Evolutionary conservation across 1,140 invertebrate genomes (phyloP).

Genomic region (Matsumurasca onukii): DNA sequence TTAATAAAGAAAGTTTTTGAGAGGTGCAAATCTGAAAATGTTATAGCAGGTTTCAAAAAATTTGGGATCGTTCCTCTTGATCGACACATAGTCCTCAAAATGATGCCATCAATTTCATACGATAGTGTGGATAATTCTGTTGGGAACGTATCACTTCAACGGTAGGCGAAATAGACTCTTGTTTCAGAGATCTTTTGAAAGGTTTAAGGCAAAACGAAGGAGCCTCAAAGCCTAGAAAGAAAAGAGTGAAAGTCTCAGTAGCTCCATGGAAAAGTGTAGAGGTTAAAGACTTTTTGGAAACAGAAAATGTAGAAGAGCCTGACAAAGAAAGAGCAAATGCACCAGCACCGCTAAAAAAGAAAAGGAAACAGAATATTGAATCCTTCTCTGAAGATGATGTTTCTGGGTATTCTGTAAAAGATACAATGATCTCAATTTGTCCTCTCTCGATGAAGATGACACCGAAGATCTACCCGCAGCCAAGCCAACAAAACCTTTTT

Average conservation of each 20-base stretch:
- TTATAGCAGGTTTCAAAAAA: slow-evolving; percentile 40
- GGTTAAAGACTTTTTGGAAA: background rate
- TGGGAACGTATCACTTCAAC: background rate
- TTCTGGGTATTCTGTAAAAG: background rate
- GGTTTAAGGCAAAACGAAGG: slow-evolving; percentile 7
- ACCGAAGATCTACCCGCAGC: background rate
- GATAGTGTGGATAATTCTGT: background rate
- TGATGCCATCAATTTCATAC: slow-evolving; percentile 12
- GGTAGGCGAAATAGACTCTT: slow-evolving; percentile 3
- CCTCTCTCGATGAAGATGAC: background rate
- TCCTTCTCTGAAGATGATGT: background rate
- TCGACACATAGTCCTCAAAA: slow-evolving; percentile 34
- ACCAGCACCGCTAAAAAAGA: no score
- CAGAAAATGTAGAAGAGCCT: background rate
- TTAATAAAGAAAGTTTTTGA: slow-evolving; percentile 39
- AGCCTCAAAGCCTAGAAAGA: slow-evolving; percentile 16
- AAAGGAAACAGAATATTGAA: background rate
- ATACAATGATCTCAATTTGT: background rate
- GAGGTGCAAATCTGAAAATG: slow-evolving; percentile 38
- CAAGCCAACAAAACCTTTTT: background rate
- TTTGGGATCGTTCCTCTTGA: slow-evolving; percentile 41
- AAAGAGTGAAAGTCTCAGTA: slow-evolving; percentile 21
- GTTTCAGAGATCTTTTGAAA: slow-evolving; percentile 22
- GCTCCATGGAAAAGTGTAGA: slow-evolving; percentile 15
- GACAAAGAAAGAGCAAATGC: background rate